Evolutionary conservation across 1,140 invertebrate genomes (phyloP).

Genomic region (Megathymus violae): DNA sequence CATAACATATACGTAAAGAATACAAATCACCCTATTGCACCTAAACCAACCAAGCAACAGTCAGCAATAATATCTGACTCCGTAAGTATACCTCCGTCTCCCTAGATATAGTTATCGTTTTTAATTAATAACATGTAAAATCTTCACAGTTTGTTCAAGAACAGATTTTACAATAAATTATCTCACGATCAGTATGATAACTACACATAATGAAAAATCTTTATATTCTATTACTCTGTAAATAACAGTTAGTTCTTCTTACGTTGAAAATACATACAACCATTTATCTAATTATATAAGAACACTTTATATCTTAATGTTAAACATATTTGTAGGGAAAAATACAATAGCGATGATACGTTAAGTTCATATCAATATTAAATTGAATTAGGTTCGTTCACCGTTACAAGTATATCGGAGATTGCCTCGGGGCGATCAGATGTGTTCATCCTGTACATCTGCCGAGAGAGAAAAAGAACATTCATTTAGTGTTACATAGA

Average conservation of each 20-base stretch:
- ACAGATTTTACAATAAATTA: no score
- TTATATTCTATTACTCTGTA: conserved; percentile 36
- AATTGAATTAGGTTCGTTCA: conserved; percentile 1
- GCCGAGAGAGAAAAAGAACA: conserved; percentile 84
- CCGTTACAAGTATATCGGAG: conserved; percentile 38
- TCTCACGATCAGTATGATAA: no score
- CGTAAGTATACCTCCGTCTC: conserved; percentile 3
- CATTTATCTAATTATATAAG: conserved; percentile 74
- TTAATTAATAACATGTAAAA: no score
- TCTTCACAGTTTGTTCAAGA: no score
- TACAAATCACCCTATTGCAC: no score
- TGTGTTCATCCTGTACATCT: conserved; percentile 86
- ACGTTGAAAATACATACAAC: conserved; percentile 44
- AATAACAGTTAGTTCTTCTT: conserved; percentile 13
- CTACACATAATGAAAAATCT: conserved; percentile 41
- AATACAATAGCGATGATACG: conserved; percentile 28
- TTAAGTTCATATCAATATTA: conserved; percentile 15
- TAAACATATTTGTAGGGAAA: conserved; percentile 27
- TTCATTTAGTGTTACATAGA: conserved; percentile 37
- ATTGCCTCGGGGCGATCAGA: conserved; percentile 74
- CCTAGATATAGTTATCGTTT: no score
- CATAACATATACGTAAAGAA: no score
- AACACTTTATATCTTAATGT: conserved; percentile 77
- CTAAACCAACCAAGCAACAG: conserved; percentile 53
- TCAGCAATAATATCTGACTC: conserved; percentile 38